These are phyloP conservation scores for Albula glossodonta DNA, from an alignment of 2,113 vertebrate genomes.

Conservation along the genomic window DNA sequence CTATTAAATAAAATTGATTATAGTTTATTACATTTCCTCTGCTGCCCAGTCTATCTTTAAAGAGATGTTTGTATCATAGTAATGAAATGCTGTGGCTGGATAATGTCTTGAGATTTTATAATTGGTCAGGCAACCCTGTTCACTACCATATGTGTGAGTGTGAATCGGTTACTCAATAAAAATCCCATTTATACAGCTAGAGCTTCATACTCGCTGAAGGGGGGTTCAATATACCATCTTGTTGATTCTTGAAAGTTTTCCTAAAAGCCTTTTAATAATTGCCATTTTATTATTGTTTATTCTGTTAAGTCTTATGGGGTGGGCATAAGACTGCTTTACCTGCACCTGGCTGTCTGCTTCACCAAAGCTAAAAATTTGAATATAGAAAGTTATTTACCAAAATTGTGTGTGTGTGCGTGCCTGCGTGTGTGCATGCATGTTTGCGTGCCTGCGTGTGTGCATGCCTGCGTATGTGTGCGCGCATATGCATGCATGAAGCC, in stretches of 20 bases:
- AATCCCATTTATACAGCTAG: not conserved
- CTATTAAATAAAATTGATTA: conserved; percentile 28
- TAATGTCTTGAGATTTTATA: not conserved
- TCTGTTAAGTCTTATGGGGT: not conserved
- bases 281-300: not conserved
- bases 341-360: not conserved
- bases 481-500: not conserved
- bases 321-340: not conserved
- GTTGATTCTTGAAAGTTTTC: not conserved
- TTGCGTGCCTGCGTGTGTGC: not conserved
- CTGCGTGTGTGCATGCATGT: not conserved
- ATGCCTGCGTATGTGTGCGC: no score
- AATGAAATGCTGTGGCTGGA: no score
- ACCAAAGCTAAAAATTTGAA: not conserved
- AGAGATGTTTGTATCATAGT: no score
- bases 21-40: conserved; percentile 14
- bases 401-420: not conserved
- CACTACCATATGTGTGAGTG: not conserved
- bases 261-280: not conserved
- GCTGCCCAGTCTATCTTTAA: not conserved
- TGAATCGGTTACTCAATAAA: not conserved
- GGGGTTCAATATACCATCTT: no score
- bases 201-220: no score
- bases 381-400: no score
- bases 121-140: not conserved